These are phyloP conservation scores for Liopterus haemorrhoidalis DNA, from an alignment of 2,888 invertebrate species.

Conservation along the genomic window DNA sequence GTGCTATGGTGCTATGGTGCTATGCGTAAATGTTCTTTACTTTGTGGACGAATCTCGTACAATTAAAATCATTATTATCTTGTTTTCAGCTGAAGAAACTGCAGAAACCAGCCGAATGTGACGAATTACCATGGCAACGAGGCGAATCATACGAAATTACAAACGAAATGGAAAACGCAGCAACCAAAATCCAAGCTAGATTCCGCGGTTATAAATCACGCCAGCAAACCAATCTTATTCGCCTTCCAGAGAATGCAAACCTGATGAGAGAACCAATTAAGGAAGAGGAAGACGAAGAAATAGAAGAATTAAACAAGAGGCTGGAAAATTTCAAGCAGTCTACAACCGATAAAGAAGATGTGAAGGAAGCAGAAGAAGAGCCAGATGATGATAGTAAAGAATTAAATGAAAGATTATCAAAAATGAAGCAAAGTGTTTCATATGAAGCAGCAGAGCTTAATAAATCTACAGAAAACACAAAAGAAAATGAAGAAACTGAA, in stretches of 20 bases:
- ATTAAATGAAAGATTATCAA: slow-evolving; percentile 8
- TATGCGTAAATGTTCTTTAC: too few species aligned
- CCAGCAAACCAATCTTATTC: too few species aligned
- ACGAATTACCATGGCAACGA: slow-evolving; percentile 25
- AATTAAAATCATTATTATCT: slow-evolving; percentile 5
- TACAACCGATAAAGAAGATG: slow-evolving; percentile 1
- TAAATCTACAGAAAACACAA: slow-evolving; percentile 2
- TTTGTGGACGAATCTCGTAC: too few species aligned
- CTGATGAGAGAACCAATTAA: too few species aligned
- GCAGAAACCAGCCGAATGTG: slow-evolving; percentile 24
- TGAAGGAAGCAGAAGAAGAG: slow-evolving; percentile 4
- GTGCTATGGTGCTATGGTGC: too few species aligned
- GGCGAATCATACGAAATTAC: not conserved
- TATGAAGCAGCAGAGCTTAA: slow-evolving; percentile 1
- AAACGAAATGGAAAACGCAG: slow-evolving; percentile 32
- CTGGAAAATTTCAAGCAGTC: not conserved
- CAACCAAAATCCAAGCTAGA: slow-evolving; percentile 61
- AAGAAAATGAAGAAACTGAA: too few species aligned
- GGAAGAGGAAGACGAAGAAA: too few species aligned
- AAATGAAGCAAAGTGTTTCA: not conserved
- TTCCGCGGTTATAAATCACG: slow-evolving; percentile 60
- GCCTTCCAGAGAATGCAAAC: too few species aligned
- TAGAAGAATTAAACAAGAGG: too few species aligned
- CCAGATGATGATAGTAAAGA: slow-evolving; percentile 9
- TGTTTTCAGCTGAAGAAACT: slow-evolving; percentile 17